phyloP scores from a whole-genome alignment of 2,888 invertebrate genomes.

The Dolomedes plantarius region DNA sequence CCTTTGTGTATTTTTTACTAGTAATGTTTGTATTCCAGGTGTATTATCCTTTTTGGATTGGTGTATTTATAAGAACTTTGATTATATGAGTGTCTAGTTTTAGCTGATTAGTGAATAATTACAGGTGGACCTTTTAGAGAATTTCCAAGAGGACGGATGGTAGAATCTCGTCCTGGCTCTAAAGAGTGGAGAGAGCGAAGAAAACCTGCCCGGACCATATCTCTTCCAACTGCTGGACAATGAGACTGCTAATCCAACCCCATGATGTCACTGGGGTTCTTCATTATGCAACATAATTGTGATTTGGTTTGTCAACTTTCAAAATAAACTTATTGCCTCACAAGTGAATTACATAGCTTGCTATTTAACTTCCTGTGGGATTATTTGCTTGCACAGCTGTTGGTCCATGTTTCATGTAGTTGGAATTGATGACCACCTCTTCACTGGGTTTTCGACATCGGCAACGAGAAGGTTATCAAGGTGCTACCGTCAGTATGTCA shows the following conservation, averaged over 20 bases:
- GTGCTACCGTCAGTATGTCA: conserved; percentile 54
- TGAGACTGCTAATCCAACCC: conserved; percentile 30
- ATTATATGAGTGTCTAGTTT: too few species aligned
- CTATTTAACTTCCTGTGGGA: conserved; percentile 59
- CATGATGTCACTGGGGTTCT: conserved; percentile 6
- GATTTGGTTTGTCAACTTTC: conserved; percentile 44
- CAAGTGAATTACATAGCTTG: conserved; percentile 61
- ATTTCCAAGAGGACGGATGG: conserved; percentile 51
- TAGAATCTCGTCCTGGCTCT: conserved; percentile 51
- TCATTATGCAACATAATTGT: conserved; percentile 51
- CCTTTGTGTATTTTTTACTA: too few species aligned
- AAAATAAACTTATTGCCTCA: conserved; percentile 30
- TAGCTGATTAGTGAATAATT: too few species aligned
- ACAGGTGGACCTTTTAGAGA: conserved; percentile 64
- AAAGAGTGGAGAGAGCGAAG: conserved; percentile 59
- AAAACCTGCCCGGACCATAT: conserved; percentile 54
- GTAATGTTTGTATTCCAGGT: too few species aligned
- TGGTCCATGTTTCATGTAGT: conserved; percentile 81
- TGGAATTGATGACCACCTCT: conserved; percentile 84
- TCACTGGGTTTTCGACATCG: conserved; percentile 80
- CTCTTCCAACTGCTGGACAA: conserved; percentile 63
- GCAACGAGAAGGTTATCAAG: conserved; percentile 76
- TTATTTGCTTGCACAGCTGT: conserved; percentile 63
- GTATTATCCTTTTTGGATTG: too few species aligned
- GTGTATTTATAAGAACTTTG: too few species aligned